Conservation (phyloP, 2,888 invertebrate genomes). For the Habrosyne pyritoides region DNA sequence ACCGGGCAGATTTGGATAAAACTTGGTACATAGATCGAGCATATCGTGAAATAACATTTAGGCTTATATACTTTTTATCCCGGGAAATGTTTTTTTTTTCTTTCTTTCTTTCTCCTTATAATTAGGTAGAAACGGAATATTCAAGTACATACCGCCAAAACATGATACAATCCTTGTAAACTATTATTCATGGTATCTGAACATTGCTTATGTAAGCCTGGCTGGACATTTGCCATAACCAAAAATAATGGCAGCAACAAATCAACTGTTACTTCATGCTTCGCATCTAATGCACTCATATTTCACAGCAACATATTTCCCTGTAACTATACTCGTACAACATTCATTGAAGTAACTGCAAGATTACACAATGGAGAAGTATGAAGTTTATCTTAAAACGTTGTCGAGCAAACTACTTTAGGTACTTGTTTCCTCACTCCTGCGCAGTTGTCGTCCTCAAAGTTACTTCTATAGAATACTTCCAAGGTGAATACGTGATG, state of each 20-base stretch:
- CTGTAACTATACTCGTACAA: background rate
- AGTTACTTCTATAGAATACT: constrained; percentile 27
- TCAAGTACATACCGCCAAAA: background rate
- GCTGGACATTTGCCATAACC: background rate
- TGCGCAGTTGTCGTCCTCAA: constrained; percentile 17
- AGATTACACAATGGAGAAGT: constrained; percentile 7
- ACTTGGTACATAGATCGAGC: too few species aligned
- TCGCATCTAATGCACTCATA: background rate
- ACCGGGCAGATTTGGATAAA: too few species aligned
- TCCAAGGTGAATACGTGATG: constrained; percentile 13
- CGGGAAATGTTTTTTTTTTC: too few species aligned
- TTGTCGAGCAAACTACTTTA: constrained; percentile 2
- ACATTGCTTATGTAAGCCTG: background rate
- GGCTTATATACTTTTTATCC: too few species aligned
- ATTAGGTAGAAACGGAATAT: background rate
- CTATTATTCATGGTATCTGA: background rate
- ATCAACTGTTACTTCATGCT: background rate
- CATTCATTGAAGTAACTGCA: background rate
- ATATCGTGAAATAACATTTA: too few species aligned
- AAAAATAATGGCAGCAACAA: background rate
- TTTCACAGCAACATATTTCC: background rate
- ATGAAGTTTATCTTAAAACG: constrained; percentile 6
- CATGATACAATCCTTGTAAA: background rate
- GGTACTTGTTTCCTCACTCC: constrained; percentile 1
- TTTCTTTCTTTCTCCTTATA: background rate